A percentile compares a stretch with the other conserved stretches of the same genome.
Evolutionary conservation across 2,113 vertebrate genomes (phyloP).

Genomic region (Ellobius talpinus): DNA sequence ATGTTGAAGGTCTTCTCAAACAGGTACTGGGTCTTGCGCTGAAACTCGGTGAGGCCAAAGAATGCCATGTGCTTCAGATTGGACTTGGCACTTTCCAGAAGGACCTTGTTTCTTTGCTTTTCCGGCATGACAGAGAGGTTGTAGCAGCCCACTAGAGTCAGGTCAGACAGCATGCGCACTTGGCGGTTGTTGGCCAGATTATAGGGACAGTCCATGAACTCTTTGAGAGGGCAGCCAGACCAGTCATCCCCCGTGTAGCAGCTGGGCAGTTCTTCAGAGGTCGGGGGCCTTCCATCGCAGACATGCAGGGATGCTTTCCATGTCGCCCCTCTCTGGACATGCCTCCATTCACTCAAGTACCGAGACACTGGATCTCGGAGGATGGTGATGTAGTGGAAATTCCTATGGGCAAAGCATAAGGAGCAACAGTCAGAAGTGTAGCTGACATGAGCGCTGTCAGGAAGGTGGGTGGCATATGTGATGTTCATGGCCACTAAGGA

Average conservation of each 20-base stretch:
- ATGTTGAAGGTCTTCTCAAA: constrained; percentile 98
- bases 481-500: constrained; percentile 13
- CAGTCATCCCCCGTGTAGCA: constrained; percentile 97
- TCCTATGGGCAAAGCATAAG: constrained; percentile 86
- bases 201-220: constrained; percentile 98
- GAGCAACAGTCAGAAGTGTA: constrained; percentile 47
- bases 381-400: constrained; percentile 99
- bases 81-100: constrained; percentile 96
- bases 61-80: constrained; percentile 98
- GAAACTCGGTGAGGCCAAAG: constrained; percentile 97
- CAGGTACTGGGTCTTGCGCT: constrained; percentile 98
- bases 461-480: neutral
- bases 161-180: constrained; percentile 97
- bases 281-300: constrained; percentile 95
- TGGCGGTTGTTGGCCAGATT: constrained; percentile 98
- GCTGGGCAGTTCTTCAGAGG: constrained; percentile 95
- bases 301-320: constrained; percentile 98
- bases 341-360: constrained; percentile 98
- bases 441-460: neutral
- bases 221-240: constrained; percentile 95
- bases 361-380: constrained; percentile 96
- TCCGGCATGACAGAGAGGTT: constrained; percentile 95
- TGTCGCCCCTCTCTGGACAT: constrained; percentile 96
- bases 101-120: constrained; percentile 93
- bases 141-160: constrained; percentile 98